A percentile compares a stretch with the other conserved stretches of the same genome.
Evolutionary conservation across 2,888 invertebrate genomes (phyloP).

Genomic region (Abrostola triplasia): DNA sequence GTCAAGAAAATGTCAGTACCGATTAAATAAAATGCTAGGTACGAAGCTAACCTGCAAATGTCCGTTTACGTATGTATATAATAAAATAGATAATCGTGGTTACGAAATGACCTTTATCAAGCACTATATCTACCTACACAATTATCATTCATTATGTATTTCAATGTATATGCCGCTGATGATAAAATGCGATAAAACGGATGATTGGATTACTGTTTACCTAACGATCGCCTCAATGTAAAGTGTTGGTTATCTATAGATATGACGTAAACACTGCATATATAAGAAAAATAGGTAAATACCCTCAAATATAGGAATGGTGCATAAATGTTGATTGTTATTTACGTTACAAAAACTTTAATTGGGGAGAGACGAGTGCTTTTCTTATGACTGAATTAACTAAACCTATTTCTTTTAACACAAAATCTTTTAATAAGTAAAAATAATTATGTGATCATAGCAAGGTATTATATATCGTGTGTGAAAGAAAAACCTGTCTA

Average conservation of each 20-base stretch:
- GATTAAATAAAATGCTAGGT: no score
- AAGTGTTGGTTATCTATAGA: conserved; percentile 3
- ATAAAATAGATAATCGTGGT: neutral
- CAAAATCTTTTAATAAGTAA: no score
- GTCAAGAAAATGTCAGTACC: no score
- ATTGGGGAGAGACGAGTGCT: no score
- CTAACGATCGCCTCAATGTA: conserved; percentile 2
- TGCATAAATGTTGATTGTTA: neutral
- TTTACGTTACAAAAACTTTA: no score
- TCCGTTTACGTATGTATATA: no score
- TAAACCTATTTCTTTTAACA: no score
- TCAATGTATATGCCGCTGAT: neutral
- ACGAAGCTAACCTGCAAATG: neutral
- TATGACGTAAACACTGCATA: neutral
- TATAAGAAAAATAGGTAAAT: neutral
- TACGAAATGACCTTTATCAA: neutral
- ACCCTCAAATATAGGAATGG: neutral
- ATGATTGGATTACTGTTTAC: conserved; percentile 3
- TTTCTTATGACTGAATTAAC: no score
- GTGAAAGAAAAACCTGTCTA: no score
- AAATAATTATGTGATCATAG: no score
- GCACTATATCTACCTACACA: neutral
- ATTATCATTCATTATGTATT: conserved; percentile 2
- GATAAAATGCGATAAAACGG: neutral
- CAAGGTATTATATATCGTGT: no score